Conservation (phyloP, 2,113 vertebrate genomes). For the Acrocephalus arundinaceus region DNA sequence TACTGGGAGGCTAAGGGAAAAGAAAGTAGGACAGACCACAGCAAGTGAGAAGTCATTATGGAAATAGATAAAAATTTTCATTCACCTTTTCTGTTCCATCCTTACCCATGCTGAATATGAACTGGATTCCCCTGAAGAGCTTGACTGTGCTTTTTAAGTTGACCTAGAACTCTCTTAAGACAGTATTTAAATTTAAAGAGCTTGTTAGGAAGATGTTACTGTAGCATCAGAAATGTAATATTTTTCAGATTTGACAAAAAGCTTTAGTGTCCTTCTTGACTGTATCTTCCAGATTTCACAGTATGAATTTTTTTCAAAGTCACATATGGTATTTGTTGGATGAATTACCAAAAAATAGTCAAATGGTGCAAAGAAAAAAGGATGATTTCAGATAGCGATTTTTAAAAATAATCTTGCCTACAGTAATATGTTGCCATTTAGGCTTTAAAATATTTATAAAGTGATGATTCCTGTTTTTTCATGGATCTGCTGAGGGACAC, state of each 20-base stretch:
- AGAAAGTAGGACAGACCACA: constrained; percentile 51
- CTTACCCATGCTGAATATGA: background rate
- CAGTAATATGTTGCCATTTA: background rate
- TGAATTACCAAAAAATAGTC: background rate
- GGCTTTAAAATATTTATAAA: background rate
- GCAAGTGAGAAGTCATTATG: constrained; percentile 34
- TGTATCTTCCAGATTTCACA: background rate
- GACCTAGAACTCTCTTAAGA: constrained; percentile 24
- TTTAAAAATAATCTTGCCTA: background rate
- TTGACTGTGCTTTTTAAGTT: constrained; percentile 9
- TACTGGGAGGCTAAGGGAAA: background rate
- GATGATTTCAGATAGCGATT: background rate
- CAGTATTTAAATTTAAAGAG: background rate
- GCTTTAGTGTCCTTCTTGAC: background rate
- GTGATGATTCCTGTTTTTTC: background rate
- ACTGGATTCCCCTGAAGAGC: background rate
- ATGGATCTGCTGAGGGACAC: background rate
- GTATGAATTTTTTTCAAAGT: background rate
- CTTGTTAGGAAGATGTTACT: background rate
- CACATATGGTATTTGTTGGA: background rate
- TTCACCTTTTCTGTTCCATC: constrained; percentile 9
- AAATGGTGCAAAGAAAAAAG: background rate
- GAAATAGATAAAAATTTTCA: constrained; percentile 35
- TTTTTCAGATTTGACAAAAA: background rate
- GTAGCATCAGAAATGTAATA: background rate